Base-by-base conservation (phyloP, 2,888 invertebrate genomes). In the Halictus ligatus region DNA sequence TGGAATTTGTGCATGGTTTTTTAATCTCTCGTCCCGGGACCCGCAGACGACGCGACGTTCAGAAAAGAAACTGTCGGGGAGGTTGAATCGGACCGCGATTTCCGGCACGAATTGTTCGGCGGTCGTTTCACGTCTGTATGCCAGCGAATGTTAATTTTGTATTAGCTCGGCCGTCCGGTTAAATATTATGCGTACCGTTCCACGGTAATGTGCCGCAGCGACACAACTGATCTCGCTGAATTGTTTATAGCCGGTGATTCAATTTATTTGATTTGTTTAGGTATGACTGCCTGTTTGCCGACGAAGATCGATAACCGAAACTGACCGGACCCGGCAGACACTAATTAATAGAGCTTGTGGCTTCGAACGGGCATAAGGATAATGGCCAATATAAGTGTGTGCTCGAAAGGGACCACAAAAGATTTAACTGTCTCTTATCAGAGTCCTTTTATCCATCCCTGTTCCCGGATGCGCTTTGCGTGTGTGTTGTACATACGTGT, bases 1-100 rank as follows among this genome's bases (percentile, higher is more conserved):
- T 43, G 60, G 76, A 77, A 74, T 84, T 81, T 46, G 67, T 40
- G 67, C 75, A 12, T 15, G 73, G 25, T 21, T 58, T 60, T 75
- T 71, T 71, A 29, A 75, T 75, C n/a, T 25, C 71, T 15, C n/a
- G 10, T 10, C 10, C 12, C n/a, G 58, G 58, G 58, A 58, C 58
- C 48, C 58, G 80, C 21, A 40, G 10, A 67, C 12, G 69, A 43
- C 40, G 5, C 10, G 12, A 58, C 58, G 43, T 43, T 71, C 43
- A 5, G 43, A 43, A 64, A 40, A 69, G 69, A 69, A 71, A 43
- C 40, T 21, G 43, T 1, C 18, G 64, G 2, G 18, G 15, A 29
- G 29, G 71, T 21, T 21, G 43, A 71, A 43, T 71, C n/a, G 43
- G n/a, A 71, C 40, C 40, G 40, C 2, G 40, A 4, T 71, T 43